Conservation (phyloP, 2,888 invertebrate genomes). For the Tenthredo livida region DNA sequence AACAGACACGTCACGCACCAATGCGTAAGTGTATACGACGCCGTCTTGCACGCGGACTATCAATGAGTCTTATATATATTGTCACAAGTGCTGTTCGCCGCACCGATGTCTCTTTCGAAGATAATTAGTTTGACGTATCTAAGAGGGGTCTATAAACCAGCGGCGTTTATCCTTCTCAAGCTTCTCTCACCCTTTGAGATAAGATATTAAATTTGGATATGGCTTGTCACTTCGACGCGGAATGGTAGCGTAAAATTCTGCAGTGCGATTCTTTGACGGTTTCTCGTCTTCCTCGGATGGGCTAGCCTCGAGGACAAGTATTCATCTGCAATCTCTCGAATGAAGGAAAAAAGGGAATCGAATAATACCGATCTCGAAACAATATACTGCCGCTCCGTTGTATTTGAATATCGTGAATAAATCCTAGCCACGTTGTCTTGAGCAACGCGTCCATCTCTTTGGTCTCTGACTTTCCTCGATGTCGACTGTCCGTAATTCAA, state of each 20-base stretch:
- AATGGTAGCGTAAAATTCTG: neutral
- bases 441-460: slow-evolving; percentile 43
- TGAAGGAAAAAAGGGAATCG: neutral
- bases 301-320: neutral
- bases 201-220: neutral
- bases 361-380: slow-evolving; percentile 37
- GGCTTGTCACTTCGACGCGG: neutral
- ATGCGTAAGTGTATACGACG: slow-evolving; percentile 47
- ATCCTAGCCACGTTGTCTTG: slow-evolving; percentile 47
- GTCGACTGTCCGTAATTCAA: slow-evolving; percentile 42
- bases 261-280: neutral
- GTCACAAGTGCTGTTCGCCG: neutral
- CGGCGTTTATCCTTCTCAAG: neutral
- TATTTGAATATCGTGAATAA: slow-evolving; percentile 51
- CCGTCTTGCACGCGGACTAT: slow-evolving; percentile 39
- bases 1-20: slow-evolving; percentile 46
- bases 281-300: neutral
- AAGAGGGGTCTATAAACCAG: neutral
- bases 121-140: slow-evolving; percentile 21
- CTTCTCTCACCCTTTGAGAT: neutral
- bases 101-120: slow-evolving; percentile 26
- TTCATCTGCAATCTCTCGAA: slow-evolving; percentile 10
- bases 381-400: slow-evolving; percentile 24
- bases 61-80: slow-evolving; percentile 37
- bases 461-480: slow-evolving; percentile 3